Evolutionary conservation across 2,113 vertebrate genomes (phyloP).

Genomic region (Nanorana parkeri): DNA sequence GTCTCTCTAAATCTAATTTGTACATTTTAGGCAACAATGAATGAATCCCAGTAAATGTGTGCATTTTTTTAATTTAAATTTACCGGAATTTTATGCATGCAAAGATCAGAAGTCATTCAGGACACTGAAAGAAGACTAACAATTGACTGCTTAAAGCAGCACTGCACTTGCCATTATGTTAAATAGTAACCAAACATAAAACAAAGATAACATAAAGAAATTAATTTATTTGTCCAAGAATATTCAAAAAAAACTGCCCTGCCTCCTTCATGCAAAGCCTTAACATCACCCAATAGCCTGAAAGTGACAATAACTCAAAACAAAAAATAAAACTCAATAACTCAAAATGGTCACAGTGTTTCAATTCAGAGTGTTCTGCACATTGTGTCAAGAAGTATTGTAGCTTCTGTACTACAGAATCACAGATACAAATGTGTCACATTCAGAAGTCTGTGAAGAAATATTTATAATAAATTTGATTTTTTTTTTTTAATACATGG

Average conservation of each 20-base stretch:
- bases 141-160: too few relatives aligned
- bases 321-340: too few relatives aligned
- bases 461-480: too few relatives aligned
- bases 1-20: too few relatives aligned
- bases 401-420: background rate
- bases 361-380: background rate
- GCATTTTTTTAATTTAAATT: too few relatives aligned
- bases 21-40: too few relatives aligned
- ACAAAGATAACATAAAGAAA: slow-evolving; percentile 14
- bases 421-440: background rate
- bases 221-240: slow-evolving; percentile 24
- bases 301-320: background rate
- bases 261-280: background rate
- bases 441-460: background rate
- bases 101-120: too few relatives aligned
- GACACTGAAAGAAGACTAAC: too few relatives aligned
- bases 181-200: slow-evolving; percentile 7
- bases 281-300: background rate
- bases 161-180: background rate
- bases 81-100: too few relatives aligned
- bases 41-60: too few relatives aligned
- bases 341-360: background rate
- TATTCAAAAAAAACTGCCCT: background rate
- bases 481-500: too few relatives aligned
- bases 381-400: background rate